Evolutionary conservation across 2,888 invertebrate species (phyloP), one percentile per base, ranked within the genome.

Genomic region (Adela reaumurella): DNA sequence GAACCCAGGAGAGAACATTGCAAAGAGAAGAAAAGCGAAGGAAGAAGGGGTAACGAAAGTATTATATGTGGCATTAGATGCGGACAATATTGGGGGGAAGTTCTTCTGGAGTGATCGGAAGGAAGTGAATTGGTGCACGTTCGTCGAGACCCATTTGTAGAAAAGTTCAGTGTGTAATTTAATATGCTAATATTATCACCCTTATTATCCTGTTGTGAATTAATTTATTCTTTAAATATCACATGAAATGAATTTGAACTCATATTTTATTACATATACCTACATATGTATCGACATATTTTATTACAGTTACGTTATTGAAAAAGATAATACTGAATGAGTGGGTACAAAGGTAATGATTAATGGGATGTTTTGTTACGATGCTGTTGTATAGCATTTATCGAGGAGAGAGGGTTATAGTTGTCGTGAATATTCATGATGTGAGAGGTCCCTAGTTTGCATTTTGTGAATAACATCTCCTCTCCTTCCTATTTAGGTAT

Each of bases 41-140:
- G 74, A 76, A 47, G 66, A 76, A 57, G 78, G 77, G 2, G 78
- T 77, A 1, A 74, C 74, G 52, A 71, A 76, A 6, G 71, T 78
- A 52, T 58, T 78, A 50, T 74, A 73, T 57, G 54, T 78, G 53
- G 76, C 76, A 5, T 58, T 72, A 35, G 74, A 77, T 60, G 77
- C 77, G 3, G 0, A 74, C 77, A 2, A 56, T 77, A 53, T 61
- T 68, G 1, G 52, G 77, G 78, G 78, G 3, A 76, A 78, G 61
- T 78, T 78, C 47, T 73, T 78, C 49, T 78, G 78, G 78, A 77
- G 76, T 57, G 74, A 78, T 57, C n/a, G 35, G 11, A 35, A 11
- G 35, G 11, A 35, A 35, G 35, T 35, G 8, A 35, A 35, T 14
- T 35, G 35, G 35, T 3, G 35, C 8, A 14, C 35, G n/a, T 35